Conservation (phyloP, 2,888 invertebrate species). For the Chrysotoxum bicinctum region DNA sequence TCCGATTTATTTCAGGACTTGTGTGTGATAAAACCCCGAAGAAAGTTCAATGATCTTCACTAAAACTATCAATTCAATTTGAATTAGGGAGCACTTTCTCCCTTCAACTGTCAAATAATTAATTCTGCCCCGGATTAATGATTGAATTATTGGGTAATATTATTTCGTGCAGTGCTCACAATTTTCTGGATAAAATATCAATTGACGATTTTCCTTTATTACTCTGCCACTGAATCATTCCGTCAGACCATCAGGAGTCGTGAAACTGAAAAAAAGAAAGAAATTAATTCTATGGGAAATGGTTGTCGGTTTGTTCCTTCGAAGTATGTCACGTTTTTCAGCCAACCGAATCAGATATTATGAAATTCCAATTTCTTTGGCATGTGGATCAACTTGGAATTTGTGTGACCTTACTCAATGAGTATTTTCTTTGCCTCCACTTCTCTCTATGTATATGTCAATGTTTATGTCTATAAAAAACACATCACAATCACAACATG, state of each 20-base stretch:
- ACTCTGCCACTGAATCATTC: not conserved
- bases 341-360: not conserved
- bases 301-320: constrained; percentile 29
- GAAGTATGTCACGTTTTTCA: constrained; percentile 60
- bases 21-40: not conserved
- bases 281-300: constrained; percentile 31
- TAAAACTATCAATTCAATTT: constrained; percentile 45
- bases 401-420: constrained; percentile 66
- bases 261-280: not conserved
- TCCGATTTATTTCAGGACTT: not conserved
- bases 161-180: constrained; percentile 50
- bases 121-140: constrained; percentile 47
- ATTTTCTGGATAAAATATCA: constrained; percentile 39
- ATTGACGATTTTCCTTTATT: constrained; percentile 46
- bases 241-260: constrained; percentile 1
- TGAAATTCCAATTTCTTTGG: constrained; percentile 55
- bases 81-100: constrained; percentile 24
- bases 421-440: not conserved
- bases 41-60: constrained; percentile 54
- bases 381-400: constrained; percentile 30
- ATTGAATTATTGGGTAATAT: constrained; percentile 52
- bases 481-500: constrained; percentile 53
- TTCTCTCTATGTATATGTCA: not conserved
- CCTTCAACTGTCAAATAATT: constrained; percentile 11
- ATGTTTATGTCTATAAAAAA: not conserved